Evolutionary conservation across 1,140 invertebrate species (phyloP).

Genomic region (Lerema accius): DNA sequence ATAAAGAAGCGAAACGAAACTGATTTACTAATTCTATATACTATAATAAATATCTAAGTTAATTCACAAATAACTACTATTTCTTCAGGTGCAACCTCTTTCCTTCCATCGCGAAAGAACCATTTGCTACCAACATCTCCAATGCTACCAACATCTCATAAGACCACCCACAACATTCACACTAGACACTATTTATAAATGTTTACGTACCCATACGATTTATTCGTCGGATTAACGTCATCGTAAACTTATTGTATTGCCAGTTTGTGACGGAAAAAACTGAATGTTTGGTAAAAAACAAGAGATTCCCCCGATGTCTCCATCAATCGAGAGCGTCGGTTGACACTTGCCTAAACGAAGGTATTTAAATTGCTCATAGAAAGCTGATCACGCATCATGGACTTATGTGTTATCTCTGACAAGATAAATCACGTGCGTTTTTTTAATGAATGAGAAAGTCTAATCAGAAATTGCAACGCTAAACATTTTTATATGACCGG

Average conservation of each 20-base stretch:
- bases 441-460: neutral
- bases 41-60: too few species aligned
- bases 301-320: constrained; percentile 20
- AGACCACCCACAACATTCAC: constrained; percentile 25
- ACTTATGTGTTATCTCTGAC: constrained; percentile 24
- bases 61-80: constrained; percentile 18
- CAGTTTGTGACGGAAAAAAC: constrained; percentile 27
- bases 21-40: too few species aligned
- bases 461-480: neutral
- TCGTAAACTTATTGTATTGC: constrained; percentile 30
- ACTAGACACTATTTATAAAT: constrained; percentile 20
- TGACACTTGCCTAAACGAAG: constrained; percentile 25
- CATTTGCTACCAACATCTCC: neutral
- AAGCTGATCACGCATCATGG: constrained; percentile 29
- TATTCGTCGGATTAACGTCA: constrained; percentile 25
- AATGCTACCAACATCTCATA: neutral
- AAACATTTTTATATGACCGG: neutral
- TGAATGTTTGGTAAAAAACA: constrained; percentile 11
- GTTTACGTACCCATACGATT: constrained; percentile 8
- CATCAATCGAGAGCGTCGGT: constrained; percentile 20
- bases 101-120: too few species aligned
- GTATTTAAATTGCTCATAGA: constrained; percentile 33
- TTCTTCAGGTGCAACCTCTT: neutral
- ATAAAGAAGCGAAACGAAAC: too few species aligned
- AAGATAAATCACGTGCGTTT: constrained; percentile 20